These are phyloP conservation scores for Hassar affinis DNA, from an alignment of 2,113 vertebrate genomes.

Conservation along the genomic window DNA sequence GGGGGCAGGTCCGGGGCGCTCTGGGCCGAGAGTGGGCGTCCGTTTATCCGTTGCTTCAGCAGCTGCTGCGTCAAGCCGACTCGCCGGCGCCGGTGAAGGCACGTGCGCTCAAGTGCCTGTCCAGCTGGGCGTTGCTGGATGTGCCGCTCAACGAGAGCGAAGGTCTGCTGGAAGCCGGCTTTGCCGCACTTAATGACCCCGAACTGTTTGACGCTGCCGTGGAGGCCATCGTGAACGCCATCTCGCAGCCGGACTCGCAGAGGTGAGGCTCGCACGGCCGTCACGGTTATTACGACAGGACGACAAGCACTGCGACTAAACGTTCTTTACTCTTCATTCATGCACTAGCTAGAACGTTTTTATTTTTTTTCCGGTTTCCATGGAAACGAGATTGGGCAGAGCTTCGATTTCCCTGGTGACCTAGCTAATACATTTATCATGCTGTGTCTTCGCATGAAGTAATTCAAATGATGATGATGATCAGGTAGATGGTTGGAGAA, in stretches of 20 bases:
- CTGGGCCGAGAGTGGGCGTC: slow-evolving; percentile 88
- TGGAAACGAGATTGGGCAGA: not conserved
- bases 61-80: slow-evolving; percentile 89
- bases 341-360: not conserved
- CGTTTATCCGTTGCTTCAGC: slow-evolving; percentile 91
- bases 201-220: slow-evolving; percentile 97
- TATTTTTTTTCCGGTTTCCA: not conserved
- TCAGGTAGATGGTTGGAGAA: not conserved
- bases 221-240: slow-evolving; percentile 95
- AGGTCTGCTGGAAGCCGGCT: slow-evolving; percentile 89
- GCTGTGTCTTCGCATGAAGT: not conserved
- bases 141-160: slow-evolving; percentile 93
- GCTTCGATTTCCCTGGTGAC: not conserved
- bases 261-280: slow-evolving; percentile 79
- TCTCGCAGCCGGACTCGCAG: slow-evolving; percentile 96
- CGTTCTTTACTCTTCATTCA: no score
- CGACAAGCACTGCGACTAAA: not conserved
- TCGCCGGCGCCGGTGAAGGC: slow-evolving; percentile 93
- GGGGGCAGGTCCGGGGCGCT: slow-evolving; percentile 90
- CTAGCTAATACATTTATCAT: not conserved
- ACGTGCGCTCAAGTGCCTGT: slow-evolving; percentile 96
- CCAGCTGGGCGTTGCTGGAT: slow-evolving; percentile 96
- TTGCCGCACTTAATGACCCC: slow-evolving; percentile 86
- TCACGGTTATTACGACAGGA: not conserved
- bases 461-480: not conserved